A percentile compares a stretch with the other conserved stretches of the same genome.
Evolutionary conservation across 2,888 invertebrate species (phyloP).

Genomic region (Netelia melanura): DNA sequence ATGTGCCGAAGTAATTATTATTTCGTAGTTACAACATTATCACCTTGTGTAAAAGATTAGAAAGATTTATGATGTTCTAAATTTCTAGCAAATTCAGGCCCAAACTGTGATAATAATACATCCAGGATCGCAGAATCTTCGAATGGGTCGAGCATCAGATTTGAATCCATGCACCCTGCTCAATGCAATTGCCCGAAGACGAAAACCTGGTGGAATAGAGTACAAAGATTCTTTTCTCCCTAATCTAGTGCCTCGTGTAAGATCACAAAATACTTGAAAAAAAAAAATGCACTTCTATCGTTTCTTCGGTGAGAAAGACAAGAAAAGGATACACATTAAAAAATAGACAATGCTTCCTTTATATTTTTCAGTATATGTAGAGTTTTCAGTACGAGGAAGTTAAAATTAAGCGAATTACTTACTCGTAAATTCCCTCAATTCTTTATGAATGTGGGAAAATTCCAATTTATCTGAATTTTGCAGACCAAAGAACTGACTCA

Average conservation of each 20-base stretch:
- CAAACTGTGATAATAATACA: slow-evolving; percentile 96
- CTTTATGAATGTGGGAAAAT: background rate
- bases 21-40: background rate
- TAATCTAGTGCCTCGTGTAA: slow-evolving; percentile 85
- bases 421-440: too few species aligned
- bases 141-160: slow-evolving; percentile 96
- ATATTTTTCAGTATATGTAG: too few species aligned
- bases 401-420: background rate
- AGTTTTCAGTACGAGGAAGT: background rate
- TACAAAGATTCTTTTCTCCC: slow-evolving; percentile 90
- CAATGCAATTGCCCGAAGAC: slow-evolving; percentile 93
- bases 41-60: background rate
- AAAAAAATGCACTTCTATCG: background rate
- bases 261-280: slow-evolving; percentile 5
- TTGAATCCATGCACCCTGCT: slow-evolving; percentile 93
- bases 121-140: slow-evolving; percentile 95
- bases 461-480: slow-evolving; percentile 1
- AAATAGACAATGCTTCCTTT: background rate
- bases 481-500: slow-evolving; percentile 89
- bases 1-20: slow-evolving; percentile 79
- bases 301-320: background rate
- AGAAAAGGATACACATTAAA: background rate
- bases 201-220: slow-evolving; percentile 84
- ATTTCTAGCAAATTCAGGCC: slow-evolving; percentile 88
- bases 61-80: slow-evolving; percentile 15